A percentile compares a stretch with the other conserved stretches of the same genome.
Conservation (phyloP, 2,113 vertebrate genomes). For the Notechis scutatus region DNA sequence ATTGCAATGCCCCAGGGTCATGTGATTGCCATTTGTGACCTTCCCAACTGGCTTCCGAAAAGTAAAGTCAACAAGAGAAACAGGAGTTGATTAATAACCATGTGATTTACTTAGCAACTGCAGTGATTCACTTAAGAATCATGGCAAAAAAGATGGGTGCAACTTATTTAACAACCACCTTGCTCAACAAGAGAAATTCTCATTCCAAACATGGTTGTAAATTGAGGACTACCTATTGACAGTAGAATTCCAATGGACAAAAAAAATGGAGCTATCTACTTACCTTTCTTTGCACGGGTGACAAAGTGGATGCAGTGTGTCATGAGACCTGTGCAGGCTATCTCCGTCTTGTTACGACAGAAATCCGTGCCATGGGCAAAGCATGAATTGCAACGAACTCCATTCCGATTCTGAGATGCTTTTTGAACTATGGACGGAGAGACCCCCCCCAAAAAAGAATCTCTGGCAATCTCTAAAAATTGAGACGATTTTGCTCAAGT, state of each 20-base stretch:
- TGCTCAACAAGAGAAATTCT: neutral
- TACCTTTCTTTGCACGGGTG: neutral
- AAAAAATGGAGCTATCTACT: neutral
- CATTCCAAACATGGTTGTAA: neutral
- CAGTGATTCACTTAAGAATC: neutral
- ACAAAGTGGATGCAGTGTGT: constrained; percentile 13
- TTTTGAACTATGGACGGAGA: neutral
- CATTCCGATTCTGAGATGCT: neutral
- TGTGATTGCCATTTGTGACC: neutral
- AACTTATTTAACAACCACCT: neutral
- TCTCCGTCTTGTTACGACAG: neutral
- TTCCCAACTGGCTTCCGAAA: neutral
- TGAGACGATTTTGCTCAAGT: neutral
- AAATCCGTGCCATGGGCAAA: neutral
- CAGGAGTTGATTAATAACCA: neutral
- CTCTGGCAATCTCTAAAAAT: neutral
- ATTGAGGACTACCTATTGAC: neutral
- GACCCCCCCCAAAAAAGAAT: neutral
- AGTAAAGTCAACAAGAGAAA: neutral
- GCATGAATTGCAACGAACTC: neutral
- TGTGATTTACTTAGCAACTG: neutral
- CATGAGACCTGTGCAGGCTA: neutral
- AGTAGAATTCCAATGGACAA: neutral
- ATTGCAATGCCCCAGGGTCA: neutral
- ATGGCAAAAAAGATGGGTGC: neutral